Evolutionary conservation across 1,140 invertebrate genomes (phyloP), one percentile per base, ranked within the genome.

Genomic region (Bombus affinis): DNA sequence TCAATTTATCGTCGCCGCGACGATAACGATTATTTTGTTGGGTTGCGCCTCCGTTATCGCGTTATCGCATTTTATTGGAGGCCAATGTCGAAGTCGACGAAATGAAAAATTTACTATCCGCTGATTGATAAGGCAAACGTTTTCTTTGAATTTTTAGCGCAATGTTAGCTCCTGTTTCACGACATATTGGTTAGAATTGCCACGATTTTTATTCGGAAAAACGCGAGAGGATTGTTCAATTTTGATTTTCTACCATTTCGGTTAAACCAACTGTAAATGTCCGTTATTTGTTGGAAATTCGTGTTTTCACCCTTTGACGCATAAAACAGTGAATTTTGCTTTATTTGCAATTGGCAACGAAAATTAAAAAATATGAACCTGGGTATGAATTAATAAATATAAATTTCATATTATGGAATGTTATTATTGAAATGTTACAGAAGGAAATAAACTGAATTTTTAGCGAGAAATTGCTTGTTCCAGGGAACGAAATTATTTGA

Each of bases 11-110:
- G 71, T 65, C 72, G 35, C n/a, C 1, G 37, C 22, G 80, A 74
- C 57, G 80, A 74, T 65, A 82, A 82, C 80, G 71, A 82, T 82
- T 82, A 82, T 82, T 82, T 57, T 28, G 35, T 22, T 13, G 25
- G 18, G 1, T 15, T 18, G n/a, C 42, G 44, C 70, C 39, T 71
- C 39, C 22, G 39, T 73, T 47, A 62, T 53, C n/a, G 53, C 25
- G 37, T 82, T 74, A 74, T 82, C 71, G 70, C 12, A 74, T 74
- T 82, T 74, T 82, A 82, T 65, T 65, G 39, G n/a, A 82, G 57
- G 71, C 80, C 80, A 74, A 73, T 71, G 42, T 65, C 70, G n/a
- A 12, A 22, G 44, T 81, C 9, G 13, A 28, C 4, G 22, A 70
- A 39, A 73, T 53, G 28, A 44, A 47, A 47, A 79, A 68, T 47